Base-by-base conservation (phyloP, 2,797 vertebrate genomes). In the Distichodus sexfasciatus region DNA sequence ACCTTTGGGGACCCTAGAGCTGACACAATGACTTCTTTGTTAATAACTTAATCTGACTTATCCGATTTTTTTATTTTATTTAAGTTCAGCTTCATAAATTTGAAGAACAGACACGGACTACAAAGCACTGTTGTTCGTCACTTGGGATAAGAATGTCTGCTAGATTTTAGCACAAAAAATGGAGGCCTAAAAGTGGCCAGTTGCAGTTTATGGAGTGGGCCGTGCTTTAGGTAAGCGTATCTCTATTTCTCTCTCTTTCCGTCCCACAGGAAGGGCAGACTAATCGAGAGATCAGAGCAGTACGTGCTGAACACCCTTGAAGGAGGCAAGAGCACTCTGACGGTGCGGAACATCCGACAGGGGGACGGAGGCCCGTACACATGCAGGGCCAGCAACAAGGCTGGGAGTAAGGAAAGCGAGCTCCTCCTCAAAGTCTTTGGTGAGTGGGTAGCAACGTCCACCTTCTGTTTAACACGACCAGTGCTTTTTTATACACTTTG, bases 391-490 rank as follows among this genome's bases (percentile, higher is more conserved):
- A 90, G 88, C 79, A 98, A 97, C 82, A 98, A 98, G 84, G 96
- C 95, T 0, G 96, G 96, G 6, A 91, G 89, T 67, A 91, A 93
- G 69, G 95, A 94, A 67, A 91, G 90, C 28, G 93, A 96, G 77
- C 87, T 94, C 3, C 90, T 93, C 69, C 94, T 98, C 73, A 96
- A 98, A 84, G 96, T 98, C 81, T 98, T 98, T 62, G 94, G 96
- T 98, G 89, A 93, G 94, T 26, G 44, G 6, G 5, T 40, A 19
- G 43, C 4, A 17, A 21, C 17, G 11, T 55, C 3, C 11, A 5
- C 23, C 10, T 48, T 11, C 46, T 11, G 19, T 23, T 47, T 23
- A 47, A 23, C 21, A 10, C 26, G 11, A 19, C 29, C 12, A n/a
- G 11, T 28, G 9, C 31, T 33, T 33, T 33, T 9, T 33, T 4